A percentile compares a stretch with the other conserved stretches of the same genome.
Conservation (phyloP, 2,888 invertebrate genomes). For the Erebia epiphron region DNA sequence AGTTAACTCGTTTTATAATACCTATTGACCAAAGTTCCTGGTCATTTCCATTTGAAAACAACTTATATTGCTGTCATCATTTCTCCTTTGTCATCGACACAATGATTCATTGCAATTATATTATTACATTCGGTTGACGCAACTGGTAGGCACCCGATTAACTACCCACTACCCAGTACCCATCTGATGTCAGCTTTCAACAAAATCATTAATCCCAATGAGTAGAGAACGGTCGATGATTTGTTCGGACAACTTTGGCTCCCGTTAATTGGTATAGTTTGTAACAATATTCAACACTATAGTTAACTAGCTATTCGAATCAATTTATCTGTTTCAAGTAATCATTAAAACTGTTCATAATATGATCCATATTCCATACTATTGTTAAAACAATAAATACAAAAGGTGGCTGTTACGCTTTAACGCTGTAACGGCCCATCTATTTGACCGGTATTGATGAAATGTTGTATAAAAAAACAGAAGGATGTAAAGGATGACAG, state of each 20-base stretch:
- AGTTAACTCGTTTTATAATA: too few species aligned
- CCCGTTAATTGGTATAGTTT: slow-evolving; percentile 2
- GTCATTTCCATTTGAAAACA: neutral
- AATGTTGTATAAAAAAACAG: too few species aligned
- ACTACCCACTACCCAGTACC: neutral
- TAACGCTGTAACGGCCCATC: too few species aligned
- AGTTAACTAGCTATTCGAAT: neutral
- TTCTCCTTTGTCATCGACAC: slow-evolving; percentile 7
- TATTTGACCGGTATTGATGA: too few species aligned
- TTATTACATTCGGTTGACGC: neutral
- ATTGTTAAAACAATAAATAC: too few species aligned
- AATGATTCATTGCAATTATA: slow-evolving; percentile 2
- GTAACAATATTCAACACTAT: slow-evolving; percentile 7
- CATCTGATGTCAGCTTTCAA: slow-evolving; percentile 10
- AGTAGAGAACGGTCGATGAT: neutral
- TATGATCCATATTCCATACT: neutral
- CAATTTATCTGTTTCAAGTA: neutral
- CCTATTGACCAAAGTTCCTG: neutral
- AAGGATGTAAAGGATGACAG: too few species aligned
- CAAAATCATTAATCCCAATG: slow-evolving; percentile 7
- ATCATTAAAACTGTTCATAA: neutral
- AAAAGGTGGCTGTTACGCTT: too few species aligned
- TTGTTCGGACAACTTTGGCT: neutral
- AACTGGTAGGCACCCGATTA: neutral
- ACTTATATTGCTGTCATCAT: neutral